These are phyloP conservation scores for Megaceryle maxima DNA, from an alignment of 2,113 vertebrate species.

Conservation along the genomic window DNA sequence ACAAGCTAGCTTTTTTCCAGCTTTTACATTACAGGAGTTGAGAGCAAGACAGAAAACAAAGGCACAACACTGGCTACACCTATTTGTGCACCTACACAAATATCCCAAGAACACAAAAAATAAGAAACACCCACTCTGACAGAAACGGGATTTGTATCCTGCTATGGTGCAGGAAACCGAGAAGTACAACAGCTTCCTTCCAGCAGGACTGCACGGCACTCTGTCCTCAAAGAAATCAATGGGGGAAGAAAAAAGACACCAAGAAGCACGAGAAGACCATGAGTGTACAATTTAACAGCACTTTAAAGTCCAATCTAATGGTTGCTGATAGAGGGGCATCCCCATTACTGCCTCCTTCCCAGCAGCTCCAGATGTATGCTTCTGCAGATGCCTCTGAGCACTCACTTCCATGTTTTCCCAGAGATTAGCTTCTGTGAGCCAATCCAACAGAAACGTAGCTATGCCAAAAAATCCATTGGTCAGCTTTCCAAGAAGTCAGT, in stretches of 20 bases:
- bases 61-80: neutral
- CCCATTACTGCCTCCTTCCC: neutral
- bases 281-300: neutral
- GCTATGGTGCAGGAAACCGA: neutral
- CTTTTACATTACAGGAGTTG: neutral
- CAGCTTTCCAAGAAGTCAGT: neutral
- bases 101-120: neutral
- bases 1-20: neutral
- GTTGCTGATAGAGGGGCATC: neutral
- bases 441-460: neutral
- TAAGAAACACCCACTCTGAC: neutral
- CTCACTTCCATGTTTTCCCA: neutral
- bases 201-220: neutral
- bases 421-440: neutral
- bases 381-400: neutral
- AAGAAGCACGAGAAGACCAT: accelerated
- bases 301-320: neutral
- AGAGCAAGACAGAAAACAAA: neutral
- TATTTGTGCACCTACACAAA: neutral
- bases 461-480: neutral
- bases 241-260: neutral
- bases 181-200: neutral
- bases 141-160: neutral
- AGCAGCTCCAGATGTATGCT: neutral
- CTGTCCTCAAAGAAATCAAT: neutral